Percentiles rank a stretch among this genome's conserved stretches.
phyloP scores from a whole-genome alignment of 1,140 invertebrate genomes.

The Drosophila grimshawi region DNA sequence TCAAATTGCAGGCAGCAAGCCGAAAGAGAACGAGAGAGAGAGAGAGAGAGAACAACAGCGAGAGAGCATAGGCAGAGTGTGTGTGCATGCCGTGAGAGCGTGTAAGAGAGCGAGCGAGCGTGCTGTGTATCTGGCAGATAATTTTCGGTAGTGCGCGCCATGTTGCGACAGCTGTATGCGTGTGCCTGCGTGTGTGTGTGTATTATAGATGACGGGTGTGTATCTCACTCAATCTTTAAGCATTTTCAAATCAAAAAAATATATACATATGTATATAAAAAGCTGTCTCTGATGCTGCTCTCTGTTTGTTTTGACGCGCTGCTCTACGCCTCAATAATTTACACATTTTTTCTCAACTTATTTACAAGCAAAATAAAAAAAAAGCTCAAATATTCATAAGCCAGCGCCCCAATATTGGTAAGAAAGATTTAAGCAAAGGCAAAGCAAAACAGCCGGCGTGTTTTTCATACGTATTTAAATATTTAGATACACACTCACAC shows the following conservation, averaged over 20 bases:
- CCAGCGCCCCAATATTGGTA: conserved; percentile 12
- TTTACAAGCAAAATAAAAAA: conserved; percentile 13
- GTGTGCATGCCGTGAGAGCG: conserved; percentile 3
- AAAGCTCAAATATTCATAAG: background rate
- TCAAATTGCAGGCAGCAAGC: conserved; percentile 59
- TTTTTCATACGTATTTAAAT: conserved; percentile 15
- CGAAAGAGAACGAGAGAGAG: conserved; percentile 27
- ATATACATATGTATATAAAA: background rate
- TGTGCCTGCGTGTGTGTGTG: background rate
- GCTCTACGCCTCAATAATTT: conserved; percentile 56
- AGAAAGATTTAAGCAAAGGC: background rate
- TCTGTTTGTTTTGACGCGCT: conserved; percentile 80
- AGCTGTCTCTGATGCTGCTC: conserved; percentile 38
- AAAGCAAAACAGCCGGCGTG: conserved; percentile 5
- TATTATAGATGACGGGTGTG: conserved; percentile 32
- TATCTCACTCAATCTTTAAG: conserved; percentile 50
- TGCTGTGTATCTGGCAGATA: conserved; percentile 60
- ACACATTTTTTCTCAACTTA: conserved; percentile 50
- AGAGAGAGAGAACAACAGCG: conserved; percentile 5
- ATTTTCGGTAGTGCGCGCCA: conserved; percentile 37
- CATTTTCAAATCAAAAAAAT: conserved; percentile 29
- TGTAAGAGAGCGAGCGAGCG: conserved; percentile 10
- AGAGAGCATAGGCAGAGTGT: conserved; percentile 13
- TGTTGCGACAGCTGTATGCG: conserved; percentile 43
- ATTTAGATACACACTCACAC: conserved; percentile 9